These are phyloP conservation scores for Idaea straminata DNA, from an alignment of 2,888 invertebrate species.

Conservation along the genomic window DNA sequence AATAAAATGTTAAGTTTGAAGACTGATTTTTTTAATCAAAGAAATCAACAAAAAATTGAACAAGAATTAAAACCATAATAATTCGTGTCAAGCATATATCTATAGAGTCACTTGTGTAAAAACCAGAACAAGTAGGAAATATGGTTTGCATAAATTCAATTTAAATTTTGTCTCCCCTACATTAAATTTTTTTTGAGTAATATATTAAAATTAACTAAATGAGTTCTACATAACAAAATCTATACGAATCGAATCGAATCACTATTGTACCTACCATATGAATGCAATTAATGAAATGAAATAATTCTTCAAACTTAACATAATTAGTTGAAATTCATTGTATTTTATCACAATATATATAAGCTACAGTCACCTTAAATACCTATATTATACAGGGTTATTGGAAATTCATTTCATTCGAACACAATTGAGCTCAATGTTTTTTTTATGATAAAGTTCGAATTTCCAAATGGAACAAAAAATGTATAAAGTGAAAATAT, in stretches of 20 bases:
- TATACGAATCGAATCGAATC: too few species aligned
- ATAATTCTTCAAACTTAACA: background rate
- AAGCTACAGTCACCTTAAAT: constrained; percentile 25
- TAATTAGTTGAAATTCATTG: constrained; percentile 4
- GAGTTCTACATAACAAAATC: too few species aligned
- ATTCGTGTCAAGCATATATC: too few species aligned
- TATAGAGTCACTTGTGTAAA: too few species aligned
- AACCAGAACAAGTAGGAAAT: too few species aligned
- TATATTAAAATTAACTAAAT: too few species aligned
- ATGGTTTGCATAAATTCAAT: too few species aligned
- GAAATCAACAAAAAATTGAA: background rate
- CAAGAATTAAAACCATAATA: too few species aligned
- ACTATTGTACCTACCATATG: too few species aligned
- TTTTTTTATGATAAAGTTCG: background rate
- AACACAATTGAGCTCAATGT: background rate
- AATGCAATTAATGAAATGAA: background rate
- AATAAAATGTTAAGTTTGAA: background rate
- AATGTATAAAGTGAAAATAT: too few species aligned
- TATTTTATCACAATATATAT: constrained; percentile 5
- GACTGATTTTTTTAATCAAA: background rate
- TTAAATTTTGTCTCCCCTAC: too few species aligned
- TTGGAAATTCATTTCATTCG: background rate
- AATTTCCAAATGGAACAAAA: background rate
- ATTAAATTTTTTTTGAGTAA: too few species aligned
- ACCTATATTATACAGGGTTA: background rate